Percentiles rank a stretch among this genome's conserved stretches.
Evolutionary conservation across 2,113 vertebrate species (phyloP).

Genomic region (Callocephalon fimbriatum): DNA sequence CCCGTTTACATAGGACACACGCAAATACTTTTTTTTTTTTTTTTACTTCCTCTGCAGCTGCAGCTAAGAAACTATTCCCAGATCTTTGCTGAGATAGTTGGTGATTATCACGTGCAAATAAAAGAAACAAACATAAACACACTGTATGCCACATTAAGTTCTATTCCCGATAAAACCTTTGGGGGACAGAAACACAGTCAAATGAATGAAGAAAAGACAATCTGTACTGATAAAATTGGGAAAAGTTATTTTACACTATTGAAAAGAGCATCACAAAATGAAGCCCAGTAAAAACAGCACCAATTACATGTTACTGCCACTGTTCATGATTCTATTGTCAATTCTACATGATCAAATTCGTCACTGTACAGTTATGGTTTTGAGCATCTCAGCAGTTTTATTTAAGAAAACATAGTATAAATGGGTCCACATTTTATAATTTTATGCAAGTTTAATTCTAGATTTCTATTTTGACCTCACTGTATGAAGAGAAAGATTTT

Average conservation of each 20-base stretch:
- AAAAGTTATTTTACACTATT: not conserved
- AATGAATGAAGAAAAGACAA: not conserved
- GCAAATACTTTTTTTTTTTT: not conserved
- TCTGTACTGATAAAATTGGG: not conserved
- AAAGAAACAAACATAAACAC: slow-evolving; percentile 52
- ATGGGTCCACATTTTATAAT: not conserved
- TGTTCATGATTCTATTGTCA: not conserved
- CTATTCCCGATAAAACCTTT: not conserved
- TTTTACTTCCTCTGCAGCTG: slow-evolving; percentile 60
- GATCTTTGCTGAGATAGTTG: slow-evolving; percentile 50
- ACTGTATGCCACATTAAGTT: slow-evolving; percentile 3
- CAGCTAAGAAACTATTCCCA: slow-evolving; percentile 56
- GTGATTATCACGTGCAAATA: slow-evolving; percentile 34
- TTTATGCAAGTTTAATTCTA: not conserved
- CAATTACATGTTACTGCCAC: not conserved
- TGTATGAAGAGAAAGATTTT: not conserved
- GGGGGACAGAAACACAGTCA: not conserved
- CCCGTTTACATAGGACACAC: slow-evolving; percentile 14
- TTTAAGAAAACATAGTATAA: not conserved
- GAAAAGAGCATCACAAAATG: not conserved
- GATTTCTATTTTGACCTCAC: not conserved
- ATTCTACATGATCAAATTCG: not conserved
- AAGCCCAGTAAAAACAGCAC: not conserved
- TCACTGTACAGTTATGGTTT: not conserved
- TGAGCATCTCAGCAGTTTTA: not conserved